phyloP scores from a whole-genome alignment of 2,888 invertebrate species.

The Macaria liturata region DNA sequence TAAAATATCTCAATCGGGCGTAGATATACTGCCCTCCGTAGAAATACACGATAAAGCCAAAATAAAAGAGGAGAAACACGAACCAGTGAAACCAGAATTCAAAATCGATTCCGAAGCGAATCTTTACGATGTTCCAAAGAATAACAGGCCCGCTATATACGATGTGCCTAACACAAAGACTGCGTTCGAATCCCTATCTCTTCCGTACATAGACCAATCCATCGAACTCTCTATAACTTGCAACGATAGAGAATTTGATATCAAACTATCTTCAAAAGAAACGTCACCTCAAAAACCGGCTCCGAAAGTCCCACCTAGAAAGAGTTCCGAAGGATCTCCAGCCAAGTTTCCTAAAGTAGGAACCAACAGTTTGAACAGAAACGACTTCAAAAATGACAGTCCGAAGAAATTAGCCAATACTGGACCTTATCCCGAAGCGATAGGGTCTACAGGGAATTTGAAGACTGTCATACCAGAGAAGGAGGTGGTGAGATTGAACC shows the following conservation, averaged over 20 bases:
- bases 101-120: slow-evolving; percentile 57
- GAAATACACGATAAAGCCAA: slow-evolving; percentile 74
- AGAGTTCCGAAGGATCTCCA: slow-evolving; percentile 52
- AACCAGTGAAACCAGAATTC: slow-evolving; percentile 60
- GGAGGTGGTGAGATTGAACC: slow-evolving; percentile 78
- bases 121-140: slow-evolving; percentile 74
- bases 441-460: slow-evolving; percentile 74
- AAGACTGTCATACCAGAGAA: slow-evolving; percentile 66
- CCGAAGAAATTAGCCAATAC: slow-evolving; percentile 64
- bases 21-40: slow-evolving; percentile 72
- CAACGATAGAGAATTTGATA: slow-evolving; percentile 80
- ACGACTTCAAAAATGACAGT: slow-evolving; percentile 54
- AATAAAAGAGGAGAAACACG: slow-evolving; percentile 53
- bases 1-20: slow-evolving; percentile 77
- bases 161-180: slow-evolving; percentile 73
- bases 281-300: slow-evolving; percentile 63
- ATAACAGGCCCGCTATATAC: slow-evolving; percentile 73
- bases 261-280: slow-evolving; percentile 70
- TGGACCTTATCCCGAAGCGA: slow-evolving; percentile 64
- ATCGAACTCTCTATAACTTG: slow-evolving; percentile 75
- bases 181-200: slow-evolving; percentile 71
- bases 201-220: slow-evolving; percentile 77
- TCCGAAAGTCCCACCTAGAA: slow-evolving; percentile 46
- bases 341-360: slow-evolving; percentile 60
- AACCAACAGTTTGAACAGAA: slow-evolving; percentile 70